phyloP scores from a whole-genome alignment of 2,113 vertebrate genomes.

The Aphyosemion australe region DNA sequence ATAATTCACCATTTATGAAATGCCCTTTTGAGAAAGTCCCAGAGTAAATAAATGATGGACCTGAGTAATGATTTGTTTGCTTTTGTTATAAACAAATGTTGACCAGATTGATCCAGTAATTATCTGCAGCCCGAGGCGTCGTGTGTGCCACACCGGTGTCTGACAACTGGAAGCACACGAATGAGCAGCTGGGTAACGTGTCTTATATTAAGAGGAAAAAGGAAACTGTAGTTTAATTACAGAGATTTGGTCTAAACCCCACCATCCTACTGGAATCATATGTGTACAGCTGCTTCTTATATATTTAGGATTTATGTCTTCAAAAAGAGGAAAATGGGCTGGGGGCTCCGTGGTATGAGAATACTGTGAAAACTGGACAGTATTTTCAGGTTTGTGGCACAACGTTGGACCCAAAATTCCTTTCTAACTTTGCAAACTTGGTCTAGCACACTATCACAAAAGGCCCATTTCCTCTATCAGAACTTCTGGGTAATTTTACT shows the following conservation, averaged over 20 bases:
- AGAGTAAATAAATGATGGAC: slow-evolving; percentile 11
- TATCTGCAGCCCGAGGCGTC: not conserved
- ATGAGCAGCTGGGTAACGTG: not conserved
- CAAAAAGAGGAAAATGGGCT: not conserved
- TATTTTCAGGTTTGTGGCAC: too few relatives aligned
- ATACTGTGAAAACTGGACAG: too few relatives aligned
- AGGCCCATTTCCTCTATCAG: too few relatives aligned
- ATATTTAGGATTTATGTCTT: slow-evolving; percentile 1
- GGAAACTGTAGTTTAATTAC: not conserved
- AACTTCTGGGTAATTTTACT: too few relatives aligned
- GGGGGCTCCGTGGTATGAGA: not conserved
- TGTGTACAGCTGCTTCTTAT: not conserved
- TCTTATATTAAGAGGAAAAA: not conserved
- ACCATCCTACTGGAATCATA: not conserved
- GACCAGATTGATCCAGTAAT: slow-evolving; percentile 9
- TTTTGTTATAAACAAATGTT: slow-evolving; percentile 5
- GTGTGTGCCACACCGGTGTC: not conserved
- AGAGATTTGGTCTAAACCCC: not conserved
- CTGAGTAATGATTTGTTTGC: not conserved
- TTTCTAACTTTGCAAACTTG: too few relatives aligned
- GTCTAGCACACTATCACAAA: not conserved
- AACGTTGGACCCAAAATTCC: too few relatives aligned
- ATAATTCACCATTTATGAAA: too few relatives aligned
- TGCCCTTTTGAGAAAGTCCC: too few relatives aligned
- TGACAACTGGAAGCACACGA: slow-evolving; percentile 8